Percentiles rank a stretch among this genome's conserved stretches.
Conservation (phyloP, 2,888 invertebrate species). For the Pollenia amentaria region DNA sequence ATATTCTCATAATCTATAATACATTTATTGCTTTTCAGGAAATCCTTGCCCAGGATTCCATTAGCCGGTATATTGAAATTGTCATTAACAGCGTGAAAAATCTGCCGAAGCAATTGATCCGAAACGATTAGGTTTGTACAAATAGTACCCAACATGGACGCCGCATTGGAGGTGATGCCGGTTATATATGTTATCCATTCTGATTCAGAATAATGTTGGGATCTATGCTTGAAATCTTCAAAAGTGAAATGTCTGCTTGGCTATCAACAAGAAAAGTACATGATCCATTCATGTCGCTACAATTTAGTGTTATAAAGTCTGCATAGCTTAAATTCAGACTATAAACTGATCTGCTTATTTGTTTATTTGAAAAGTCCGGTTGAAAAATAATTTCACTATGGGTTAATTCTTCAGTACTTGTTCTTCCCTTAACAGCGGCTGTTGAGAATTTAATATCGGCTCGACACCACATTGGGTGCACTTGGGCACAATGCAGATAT, state of each 20-base stretch:
- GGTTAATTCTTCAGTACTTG: background rate
- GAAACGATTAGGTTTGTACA: background rate
- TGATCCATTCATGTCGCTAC: background rate
- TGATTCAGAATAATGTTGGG: background rate
- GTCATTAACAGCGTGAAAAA: background rate
- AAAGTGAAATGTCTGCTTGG: background rate
- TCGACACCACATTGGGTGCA: too few relatives aligned
- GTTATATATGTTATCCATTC: background rate
- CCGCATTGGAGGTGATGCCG: background rate
- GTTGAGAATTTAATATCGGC: too few relatives aligned
- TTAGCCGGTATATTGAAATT: background rate
- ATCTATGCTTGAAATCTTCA: background rate
- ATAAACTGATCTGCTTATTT: background rate
- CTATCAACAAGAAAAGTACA: too few relatives aligned
- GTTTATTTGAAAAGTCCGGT: too few relatives aligned
- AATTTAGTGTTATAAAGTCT: background rate
- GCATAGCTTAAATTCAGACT: background rate
- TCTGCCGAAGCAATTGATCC: background rate
- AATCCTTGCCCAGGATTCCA: background rate
- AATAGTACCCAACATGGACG: background rate
- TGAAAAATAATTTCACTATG: too few relatives aligned
- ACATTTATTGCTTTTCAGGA: constrained; percentile 1
- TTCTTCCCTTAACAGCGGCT: background rate
- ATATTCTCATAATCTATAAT: background rate
- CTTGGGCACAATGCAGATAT: too few relatives aligned